Percentiles rank a stretch among this genome's conserved stretches.
Evolutionary conservation across 2,113 vertebrate species (phyloP).

Genomic region (Pelvicachromis taeniatus): DNA sequence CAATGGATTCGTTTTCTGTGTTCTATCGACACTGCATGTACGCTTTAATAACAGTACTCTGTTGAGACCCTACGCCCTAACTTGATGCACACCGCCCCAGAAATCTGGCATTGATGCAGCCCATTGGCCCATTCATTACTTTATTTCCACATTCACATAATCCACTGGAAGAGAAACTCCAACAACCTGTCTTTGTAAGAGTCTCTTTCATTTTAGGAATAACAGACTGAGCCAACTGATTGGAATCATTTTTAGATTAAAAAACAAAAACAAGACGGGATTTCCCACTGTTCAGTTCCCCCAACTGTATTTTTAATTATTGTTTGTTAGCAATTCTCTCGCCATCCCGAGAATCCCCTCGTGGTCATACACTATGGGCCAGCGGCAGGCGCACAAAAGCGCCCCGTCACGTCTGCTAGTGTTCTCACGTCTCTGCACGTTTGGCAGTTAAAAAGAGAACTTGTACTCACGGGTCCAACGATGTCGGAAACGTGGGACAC

Average conservation of each 20-base stretch:
- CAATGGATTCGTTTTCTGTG: neutral
- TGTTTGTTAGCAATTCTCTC: neutral
- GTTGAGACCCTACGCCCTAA: rapidly evolving
- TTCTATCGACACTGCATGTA: rapidly evolving
- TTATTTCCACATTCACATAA: neutral
- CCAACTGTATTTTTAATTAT: neutral
- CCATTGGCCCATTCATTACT: neutral
- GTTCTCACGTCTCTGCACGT: neutral
- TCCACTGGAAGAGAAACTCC: neutral
- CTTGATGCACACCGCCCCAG: neutral
- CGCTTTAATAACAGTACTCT: rapidly evolving
- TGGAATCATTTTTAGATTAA: too few species aligned
- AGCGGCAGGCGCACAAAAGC: neutral
- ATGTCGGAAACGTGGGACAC: conserved; percentile 94
- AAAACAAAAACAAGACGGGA: too few species aligned
- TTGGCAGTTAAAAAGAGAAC: neutral
- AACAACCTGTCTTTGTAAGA: neutral
- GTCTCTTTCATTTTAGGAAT: neutral
- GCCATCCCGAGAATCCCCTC: rapidly evolving
- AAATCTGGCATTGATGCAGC: neutral
- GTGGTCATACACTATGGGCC: neutral
- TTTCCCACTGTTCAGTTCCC: neutral
- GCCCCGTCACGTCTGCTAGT: neutral
- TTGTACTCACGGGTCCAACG: conserved; percentile 82
- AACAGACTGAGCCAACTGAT: too few species aligned